Conservation (phyloP, 2,888 invertebrate species). For the Caenorhabditis sp. region DNA sequence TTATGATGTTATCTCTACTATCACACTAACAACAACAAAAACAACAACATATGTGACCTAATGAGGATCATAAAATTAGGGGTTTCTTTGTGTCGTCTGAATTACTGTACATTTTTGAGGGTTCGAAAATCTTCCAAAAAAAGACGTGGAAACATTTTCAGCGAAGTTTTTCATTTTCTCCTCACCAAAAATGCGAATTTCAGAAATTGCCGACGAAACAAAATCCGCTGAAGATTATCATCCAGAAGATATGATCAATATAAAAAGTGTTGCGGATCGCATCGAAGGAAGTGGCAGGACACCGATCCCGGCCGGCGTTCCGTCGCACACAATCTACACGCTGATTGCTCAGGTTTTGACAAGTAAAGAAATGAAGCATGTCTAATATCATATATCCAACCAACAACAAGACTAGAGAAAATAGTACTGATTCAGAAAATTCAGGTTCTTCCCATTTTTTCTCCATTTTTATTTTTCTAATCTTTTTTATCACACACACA, state of each 20-base stretch:
- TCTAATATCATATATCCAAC: not conserved
- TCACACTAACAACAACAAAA: too few species aligned
- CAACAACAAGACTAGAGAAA: too few species aligned
- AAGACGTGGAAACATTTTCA: too few species aligned
- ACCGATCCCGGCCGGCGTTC: constrained; percentile 5
- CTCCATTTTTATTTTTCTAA: not conserved
- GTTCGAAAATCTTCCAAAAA: too few species aligned
- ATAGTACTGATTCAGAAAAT: not conserved
- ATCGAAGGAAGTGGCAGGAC: not conserved
- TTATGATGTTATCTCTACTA: too few species aligned
- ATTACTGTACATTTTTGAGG: too few species aligned
- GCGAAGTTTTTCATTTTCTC: too few species aligned
- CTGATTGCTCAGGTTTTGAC: constrained; percentile 8
- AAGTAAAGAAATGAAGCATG: not conserved
- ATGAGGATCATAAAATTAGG: too few species aligned
- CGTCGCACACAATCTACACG: constrained; percentile 22
- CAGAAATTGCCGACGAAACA: constrained; percentile 13
- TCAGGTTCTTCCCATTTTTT: not conserved
- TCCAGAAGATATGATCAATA: constrained; percentile 19
- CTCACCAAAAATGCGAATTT: not conserved
- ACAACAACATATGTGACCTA: too few species aligned
- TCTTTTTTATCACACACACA: too few species aligned
- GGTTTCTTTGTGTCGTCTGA: too few species aligned
- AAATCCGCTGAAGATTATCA: constrained; percentile 17
- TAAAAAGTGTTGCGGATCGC: constrained; percentile 25